Evolutionary conservation across 2,888 invertebrate species (phyloP), one percentile per base, ranked within the genome.

Genomic region (Drosophila testacea): DNA sequence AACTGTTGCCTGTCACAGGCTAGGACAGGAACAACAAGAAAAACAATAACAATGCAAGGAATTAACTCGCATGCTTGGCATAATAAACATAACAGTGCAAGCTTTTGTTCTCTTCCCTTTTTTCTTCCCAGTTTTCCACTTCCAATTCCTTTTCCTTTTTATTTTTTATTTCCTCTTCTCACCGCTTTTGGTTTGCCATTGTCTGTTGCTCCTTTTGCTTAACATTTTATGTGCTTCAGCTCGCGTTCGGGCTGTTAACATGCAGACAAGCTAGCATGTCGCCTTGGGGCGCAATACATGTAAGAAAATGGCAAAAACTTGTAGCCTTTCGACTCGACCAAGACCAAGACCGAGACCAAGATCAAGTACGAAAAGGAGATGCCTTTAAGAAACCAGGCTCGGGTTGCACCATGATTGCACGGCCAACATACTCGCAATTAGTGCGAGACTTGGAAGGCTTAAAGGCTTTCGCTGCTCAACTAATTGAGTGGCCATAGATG

Each of bases 1-100:
- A 54, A 48, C 48, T 63, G 55, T 71, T 46, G 36, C 56, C 66
- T 70, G 67, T 64, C 46, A 69, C 32, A 56, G 56, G 56, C 73
- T 71, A 57, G 50, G 47, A 44, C 13, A 62, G 36, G 50, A 72
- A 34, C 44, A 57, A 50, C 61, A 68, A 44, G 22, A 61, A 36
- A 46, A 69, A 36, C 44, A 59, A 54, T 59, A 81, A 72, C 83
- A 83, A 70, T 70, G 65, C 69, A 52, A 70, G 50, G 79, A 86
- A 86, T 86, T 81, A 83, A 81, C 84, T 79, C 84, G 84, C 83
- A 87, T 87, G 84, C 87, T 71, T 76, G 76, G 84, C 83, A 83
- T 84, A 78, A 83, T 84, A 87, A 83, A 87, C 82, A 87, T 87
- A 87, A 80, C 78, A 69, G 46, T 41, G 52, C 38, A 30, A 50